Evolutionary conservation across 30 jellyfish, hydroid and myxozoan species (phyloP), one percentile per base, ranked within the genome.

Genomic region (Aurelia aurita complex sp. Pacific): DNA sequence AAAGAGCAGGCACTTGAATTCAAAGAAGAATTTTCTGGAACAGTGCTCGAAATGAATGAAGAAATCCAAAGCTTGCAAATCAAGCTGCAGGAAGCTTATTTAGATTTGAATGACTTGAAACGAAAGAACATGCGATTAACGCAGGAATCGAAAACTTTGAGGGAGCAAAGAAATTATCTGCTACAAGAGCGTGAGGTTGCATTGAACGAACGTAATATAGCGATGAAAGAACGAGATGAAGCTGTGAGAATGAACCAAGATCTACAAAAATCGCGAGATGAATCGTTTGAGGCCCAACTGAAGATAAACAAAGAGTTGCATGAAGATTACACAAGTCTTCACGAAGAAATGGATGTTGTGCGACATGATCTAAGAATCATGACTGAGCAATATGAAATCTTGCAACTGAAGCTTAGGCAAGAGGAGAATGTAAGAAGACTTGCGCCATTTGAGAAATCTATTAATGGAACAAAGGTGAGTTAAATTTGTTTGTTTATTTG

Each of bases 141-240:
- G 73, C 85, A 82, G 73, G 97, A 89, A 52, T 64, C 77, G 6
- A 64, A 61, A 40, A 79, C 97, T n/a, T 32, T 40, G 33, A 72
- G 70, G 59, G 97, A 88, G 77, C 96, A 94, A 61, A 55, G 91
- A 46, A 88, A 75, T 40, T 77, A 42, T 63, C 46, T 84, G 43
- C 65, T 88, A 51, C 81, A 67, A 35, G 98, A 94, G 59, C 79
- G 97, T 15, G 96, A 94, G 68, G 76, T 69, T 32, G 92, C 96
- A 38, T 65, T 94, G 3, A 74, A 64, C 34, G 97, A 94, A 64
- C 85, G 98, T 2, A 85, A 78, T 55, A 50, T 53, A 10, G 85
- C 83, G 36, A 29, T 53, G 71, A 74, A 82, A 29, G 98, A 94
- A 68, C 85, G 92, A 16, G 96, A 88, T 42, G 97, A 94, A 33